Conservation (phyloP, 2,888 invertebrate species). For the Drosophila emarginata region DNA sequence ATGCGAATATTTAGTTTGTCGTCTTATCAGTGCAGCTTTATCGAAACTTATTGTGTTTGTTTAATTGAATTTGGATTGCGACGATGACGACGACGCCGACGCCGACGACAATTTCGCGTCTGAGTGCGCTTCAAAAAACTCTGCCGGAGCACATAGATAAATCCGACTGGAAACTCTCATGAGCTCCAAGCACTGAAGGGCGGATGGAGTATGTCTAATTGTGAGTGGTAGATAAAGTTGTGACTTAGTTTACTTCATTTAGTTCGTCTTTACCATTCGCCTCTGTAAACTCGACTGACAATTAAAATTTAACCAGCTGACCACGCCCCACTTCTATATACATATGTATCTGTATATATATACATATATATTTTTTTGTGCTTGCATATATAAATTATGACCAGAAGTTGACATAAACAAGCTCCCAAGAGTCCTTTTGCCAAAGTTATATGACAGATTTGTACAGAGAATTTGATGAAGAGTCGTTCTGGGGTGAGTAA, state of each 20-base stretch:
- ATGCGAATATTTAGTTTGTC: constrained; percentile 79
- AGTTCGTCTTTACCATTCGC: constrained; percentile 43
- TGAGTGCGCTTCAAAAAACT: constrained; percentile 56
- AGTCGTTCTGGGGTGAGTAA: constrained; percentile 12
- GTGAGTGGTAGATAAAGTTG: constrained; percentile 70
- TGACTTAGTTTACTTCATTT: constrained; percentile 75
- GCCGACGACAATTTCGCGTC: constrained; percentile 71
- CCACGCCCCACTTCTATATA: constrained; percentile 49
- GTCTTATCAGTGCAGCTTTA: constrained; percentile 79
- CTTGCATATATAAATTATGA: constrained; percentile 76
- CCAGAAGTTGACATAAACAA: constrained; percentile 82
- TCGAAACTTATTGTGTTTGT: constrained; percentile 82
- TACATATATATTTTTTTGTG: constrained; percentile 48
- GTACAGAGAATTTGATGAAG: constrained; percentile 71
- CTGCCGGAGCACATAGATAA: constrained; percentile 57
- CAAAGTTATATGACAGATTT: constrained; percentile 82
- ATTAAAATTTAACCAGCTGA: constrained; percentile 73
- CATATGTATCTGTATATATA: constrained; percentile 33
- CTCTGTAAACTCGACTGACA: constrained; percentile 44
- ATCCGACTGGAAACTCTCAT: constrained; percentile 13
- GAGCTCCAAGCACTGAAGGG: constrained; percentile 21
- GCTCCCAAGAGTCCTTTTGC: constrained; percentile 82
- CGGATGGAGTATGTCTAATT: constrained; percentile 57
- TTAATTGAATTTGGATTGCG: constrained; percentile 82
- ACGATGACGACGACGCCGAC: constrained; percentile 30